Evolutionary conservation across 2,113 vertebrate genomes (phyloP).

Genomic region (Rhegmatorhina hoffmannsi): DNA sequence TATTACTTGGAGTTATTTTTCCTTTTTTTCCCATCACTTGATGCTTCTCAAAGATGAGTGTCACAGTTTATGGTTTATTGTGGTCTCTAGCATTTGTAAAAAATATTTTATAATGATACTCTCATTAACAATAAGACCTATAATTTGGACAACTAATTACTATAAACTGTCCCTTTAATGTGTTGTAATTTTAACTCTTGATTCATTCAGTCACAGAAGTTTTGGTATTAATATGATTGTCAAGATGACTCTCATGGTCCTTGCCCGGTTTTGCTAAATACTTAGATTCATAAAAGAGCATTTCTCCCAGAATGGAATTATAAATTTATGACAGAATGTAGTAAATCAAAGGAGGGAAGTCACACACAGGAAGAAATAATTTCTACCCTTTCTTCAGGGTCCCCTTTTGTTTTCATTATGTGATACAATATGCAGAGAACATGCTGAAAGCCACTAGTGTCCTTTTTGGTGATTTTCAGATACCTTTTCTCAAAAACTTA

Average conservation of each 20-base stretch:
- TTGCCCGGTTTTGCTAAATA: background rate
- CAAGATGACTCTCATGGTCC: background rate
- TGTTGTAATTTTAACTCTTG: background rate
- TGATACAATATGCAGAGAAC: background rate
- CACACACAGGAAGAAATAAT: background rate
- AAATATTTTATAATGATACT: background rate
- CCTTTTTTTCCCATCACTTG: accelerated
- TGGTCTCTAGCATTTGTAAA: background rate
- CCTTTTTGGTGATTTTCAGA: background rate
- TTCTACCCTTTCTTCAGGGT: background rate
- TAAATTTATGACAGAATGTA: background rate
- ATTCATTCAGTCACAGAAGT: background rate
- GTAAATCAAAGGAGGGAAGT: background rate
- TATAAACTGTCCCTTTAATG: background rate
- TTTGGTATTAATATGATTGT: background rate
- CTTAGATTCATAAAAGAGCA: background rate
- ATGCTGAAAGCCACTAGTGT: background rate
- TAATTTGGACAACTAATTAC: background rate
- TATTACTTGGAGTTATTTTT: background rate
- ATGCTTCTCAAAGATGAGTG: background rate
- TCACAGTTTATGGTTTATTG: background rate
- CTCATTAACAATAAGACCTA: background rate
- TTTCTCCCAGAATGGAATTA: background rate
- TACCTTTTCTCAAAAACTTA: background rate
- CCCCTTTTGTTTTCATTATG: background rate